These are phyloP conservation scores for Eristalis intricaria DNA, from an alignment of 2,888 invertebrate species.

Conservation along the genomic window DNA sequence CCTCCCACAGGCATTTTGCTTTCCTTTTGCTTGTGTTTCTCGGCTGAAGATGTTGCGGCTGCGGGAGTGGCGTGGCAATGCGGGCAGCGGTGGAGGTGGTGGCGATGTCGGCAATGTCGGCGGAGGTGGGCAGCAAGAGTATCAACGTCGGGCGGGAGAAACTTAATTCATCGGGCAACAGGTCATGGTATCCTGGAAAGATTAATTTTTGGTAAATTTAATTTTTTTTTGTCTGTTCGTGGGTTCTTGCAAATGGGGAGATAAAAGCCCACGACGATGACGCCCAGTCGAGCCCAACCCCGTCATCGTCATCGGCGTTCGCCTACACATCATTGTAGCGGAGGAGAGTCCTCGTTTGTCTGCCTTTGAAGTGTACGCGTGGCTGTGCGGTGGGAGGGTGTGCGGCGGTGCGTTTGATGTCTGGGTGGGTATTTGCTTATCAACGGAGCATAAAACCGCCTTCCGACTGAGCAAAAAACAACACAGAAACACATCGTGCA, in stretches of 20 bases:
- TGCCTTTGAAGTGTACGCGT: slow-evolving; percentile 22
- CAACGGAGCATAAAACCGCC: not conserved
- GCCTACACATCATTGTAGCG: not conserved
- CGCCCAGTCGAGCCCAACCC: not conserved
- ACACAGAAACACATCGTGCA: not conserved
- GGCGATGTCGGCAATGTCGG: not conserved
- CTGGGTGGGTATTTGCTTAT: not conserved
- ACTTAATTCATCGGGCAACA: slow-evolving; percentile 35
- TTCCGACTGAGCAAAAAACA: not conserved
- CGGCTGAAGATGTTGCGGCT: not conserved
- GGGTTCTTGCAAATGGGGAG: slow-evolving; percentile 2
- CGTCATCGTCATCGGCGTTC: too few relatives aligned
- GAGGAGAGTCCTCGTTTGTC: not conserved
- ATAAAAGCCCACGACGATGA: slow-evolving; percentile 15
- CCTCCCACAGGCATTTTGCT: slow-evolving; percentile 84
- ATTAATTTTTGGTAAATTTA: slow-evolving; percentile 15
- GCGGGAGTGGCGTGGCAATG: not conserved
- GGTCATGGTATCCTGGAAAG: slow-evolving; percentile 58
- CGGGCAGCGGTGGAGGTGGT: not conserved
- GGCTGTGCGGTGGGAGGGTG: not conserved
- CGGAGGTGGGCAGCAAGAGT: not conserved
- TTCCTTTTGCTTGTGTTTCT: slow-evolving; percentile 8
- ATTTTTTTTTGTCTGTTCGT: not conserved
- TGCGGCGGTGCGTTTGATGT: slow-evolving; percentile 10
- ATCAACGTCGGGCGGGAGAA: not conserved